Evolutionary conservation across 2,888 invertebrate species (phyloP), one percentile per base, ranked within the genome.

Genomic region (Drosophila borealis): DNA sequence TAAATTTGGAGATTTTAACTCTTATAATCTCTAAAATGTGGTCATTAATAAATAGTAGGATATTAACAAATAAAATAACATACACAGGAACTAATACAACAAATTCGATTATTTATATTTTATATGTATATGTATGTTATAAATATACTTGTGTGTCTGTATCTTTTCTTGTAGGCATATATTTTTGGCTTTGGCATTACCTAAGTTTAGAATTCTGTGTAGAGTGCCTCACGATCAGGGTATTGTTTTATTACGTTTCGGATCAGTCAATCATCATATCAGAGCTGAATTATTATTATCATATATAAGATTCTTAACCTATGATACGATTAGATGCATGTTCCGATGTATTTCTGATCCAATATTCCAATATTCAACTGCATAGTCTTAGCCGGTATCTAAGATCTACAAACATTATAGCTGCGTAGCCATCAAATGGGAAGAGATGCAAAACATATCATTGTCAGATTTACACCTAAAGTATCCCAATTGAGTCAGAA

Each of bases 381-480:
- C 67, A 65, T 9, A 14, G 29, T 19, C n/a, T 17, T 19, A 17
- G 10, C 17, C 44, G 11, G 13, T 33, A 48, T 46, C 59, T 10
- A 2, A 17, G 14, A 56, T 42, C 46, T 9, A 2, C 59, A 59
- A 70, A 63, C 39, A n/a, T n/a, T 37, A 71, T 51, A 44, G 46
- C 42, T 53, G 36, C 55, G 42, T 29, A 37, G 14, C 53, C 17
- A 48, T 44, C 53, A 17, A 19, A 19, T 25, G 11, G 36, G 37
- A 36, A 55, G 29, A 48, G 48, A 51, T 36, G 37, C 59, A 72
- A 75, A 72, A 80, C 65, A 86, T 72, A 74, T 65, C 59, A 67
- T 78, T 72, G 75, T 71, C 76, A 70, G 80, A 48, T 88, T 83
- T 78, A 78, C 89, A 86, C 83, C 87, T 78, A 70, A 68, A 72